Evolutionary conservation across 2,113 vertebrate genomes (phyloP), one percentile per base, ranked within the genome.

Genomic region (Microcebus griseorufus): DNA sequence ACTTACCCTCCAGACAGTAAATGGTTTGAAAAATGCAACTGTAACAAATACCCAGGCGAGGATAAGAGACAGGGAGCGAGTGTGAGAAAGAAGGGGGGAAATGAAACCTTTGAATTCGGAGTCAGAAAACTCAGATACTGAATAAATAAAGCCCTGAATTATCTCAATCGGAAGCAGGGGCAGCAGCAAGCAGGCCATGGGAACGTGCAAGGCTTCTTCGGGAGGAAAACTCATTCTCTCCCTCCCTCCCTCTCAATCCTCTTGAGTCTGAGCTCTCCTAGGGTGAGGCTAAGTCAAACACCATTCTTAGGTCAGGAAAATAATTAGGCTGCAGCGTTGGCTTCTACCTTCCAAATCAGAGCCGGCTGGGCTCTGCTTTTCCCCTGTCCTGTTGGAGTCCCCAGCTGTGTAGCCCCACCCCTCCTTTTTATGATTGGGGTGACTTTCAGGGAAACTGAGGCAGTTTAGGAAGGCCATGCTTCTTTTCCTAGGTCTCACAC

Each of bases 271-370:
- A 97, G 94, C 98, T 98, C 97, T 97, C 94, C 60, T 60, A 97
- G 95, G 34, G 95, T 97, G 79, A 97, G 98, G 98, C 98, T 98
- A 98, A 98, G 99, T 98, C 98, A 98, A 99, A 98, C 98, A 98
- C 98, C 98, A 98, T 97, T 98, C 97, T 98, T 97, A 98, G 97
- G 98, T 98, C 96, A 98, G 98, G 98, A 98, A 98, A 99, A 99
- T 98, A 99, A 99, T 99, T 99, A 98, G 98, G 98, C 96, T 97
- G 97, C 98, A 98, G 98, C 98, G 98, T 98, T 97, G 97, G 93
- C 93, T 98, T 98, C 98, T 96, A 98, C 93, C 94, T 97, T 97
- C 90, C 97, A 98, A 98, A 98, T 99, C 98, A 98, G 97, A 98
- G 97, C 97, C 0, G 3, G 18, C 25, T 20, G 53, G 39, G 16